Evolutionary conservation across 2,888 invertebrate species (phyloP).

Genomic region (Yponomeuta malinellus): DNA sequence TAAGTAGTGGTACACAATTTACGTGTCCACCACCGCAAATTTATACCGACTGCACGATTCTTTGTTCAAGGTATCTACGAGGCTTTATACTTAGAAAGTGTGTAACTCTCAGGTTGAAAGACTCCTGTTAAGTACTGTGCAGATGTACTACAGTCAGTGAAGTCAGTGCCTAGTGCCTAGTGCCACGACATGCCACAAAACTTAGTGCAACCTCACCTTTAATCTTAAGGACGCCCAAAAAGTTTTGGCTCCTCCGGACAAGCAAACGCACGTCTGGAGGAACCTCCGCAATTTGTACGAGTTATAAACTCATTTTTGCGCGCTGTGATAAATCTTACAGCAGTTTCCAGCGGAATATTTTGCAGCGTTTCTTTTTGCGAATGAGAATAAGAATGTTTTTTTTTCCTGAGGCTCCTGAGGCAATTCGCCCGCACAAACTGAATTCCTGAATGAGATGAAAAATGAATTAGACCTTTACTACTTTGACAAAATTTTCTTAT

Average conservation of each 20-base stretch:
- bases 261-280: neutral
- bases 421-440: neutral
- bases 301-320: slow-evolving; percentile 51
- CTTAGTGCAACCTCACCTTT: too few relatives aligned
- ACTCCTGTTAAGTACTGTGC: too few relatives aligned
- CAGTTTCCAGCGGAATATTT: slow-evolving; percentile 37
- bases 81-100: too few relatives aligned
- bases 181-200: too few relatives aligned
- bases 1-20: too few relatives aligned
- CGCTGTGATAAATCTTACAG: slow-evolving; percentile 22
- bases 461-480: neutral
- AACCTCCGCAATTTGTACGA: slow-evolving; percentile 41
- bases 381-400: slow-evolving; percentile 28
- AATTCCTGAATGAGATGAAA: neutral
- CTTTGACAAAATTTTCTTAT: neutral
- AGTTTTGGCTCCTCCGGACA: neutral
- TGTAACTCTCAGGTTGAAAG: too few relatives aligned
- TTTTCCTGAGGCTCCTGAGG: neutral
- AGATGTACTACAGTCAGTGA: too few relatives aligned
- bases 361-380: slow-evolving; percentile 33
- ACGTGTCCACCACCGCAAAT: too few relatives aligned
- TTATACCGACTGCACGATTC: too few relatives aligned
- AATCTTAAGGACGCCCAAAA: neutral
- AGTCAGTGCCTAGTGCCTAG: too few relatives aligned
- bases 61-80: too few relatives aligned